phyloP scores from a whole-genome alignment of 2,113 vertebrate species.

The Agapornis roseicollis region DNA sequence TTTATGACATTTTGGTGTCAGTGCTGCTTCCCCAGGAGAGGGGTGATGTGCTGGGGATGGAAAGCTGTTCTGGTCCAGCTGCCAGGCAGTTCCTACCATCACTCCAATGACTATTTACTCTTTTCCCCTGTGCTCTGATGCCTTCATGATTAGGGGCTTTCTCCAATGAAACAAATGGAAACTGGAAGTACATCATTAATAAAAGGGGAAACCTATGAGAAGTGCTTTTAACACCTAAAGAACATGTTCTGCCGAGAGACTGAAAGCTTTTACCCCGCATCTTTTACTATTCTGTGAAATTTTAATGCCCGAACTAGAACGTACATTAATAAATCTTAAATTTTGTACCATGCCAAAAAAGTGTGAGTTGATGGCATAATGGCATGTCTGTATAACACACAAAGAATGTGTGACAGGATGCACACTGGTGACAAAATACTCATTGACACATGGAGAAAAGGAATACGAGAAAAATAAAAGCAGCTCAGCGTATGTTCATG shows the following conservation, averaged over 20 bases:
- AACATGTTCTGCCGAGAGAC: slow-evolving; percentile 11
- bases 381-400: background rate
- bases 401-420: background rate
- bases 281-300: background rate
- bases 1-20: background rate
- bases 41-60: background rate
- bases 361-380: background rate
- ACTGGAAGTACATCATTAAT: background rate
- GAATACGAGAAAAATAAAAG: background rate
- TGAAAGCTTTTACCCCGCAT: slow-evolving; percentile 20
- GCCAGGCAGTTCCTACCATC: background rate
- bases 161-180: background rate
- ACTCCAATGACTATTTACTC: background rate
- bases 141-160: background rate
- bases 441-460: background rate
- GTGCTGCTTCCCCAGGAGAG: background rate
- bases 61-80: background rate
- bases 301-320: slow-evolving; percentile 24
- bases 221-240: slow-evolving; percentile 26
- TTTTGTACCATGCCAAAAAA: background rate
- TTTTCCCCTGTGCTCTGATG: background rate
- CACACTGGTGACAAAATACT: background rate
- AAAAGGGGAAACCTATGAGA: background rate
- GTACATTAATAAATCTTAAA: slow-evolving; percentile 17
- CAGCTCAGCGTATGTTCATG: background rate